Base-by-base conservation (phyloP, 2,888 invertebrate genomes). In the Diloba caeruleocephala region DNA sequence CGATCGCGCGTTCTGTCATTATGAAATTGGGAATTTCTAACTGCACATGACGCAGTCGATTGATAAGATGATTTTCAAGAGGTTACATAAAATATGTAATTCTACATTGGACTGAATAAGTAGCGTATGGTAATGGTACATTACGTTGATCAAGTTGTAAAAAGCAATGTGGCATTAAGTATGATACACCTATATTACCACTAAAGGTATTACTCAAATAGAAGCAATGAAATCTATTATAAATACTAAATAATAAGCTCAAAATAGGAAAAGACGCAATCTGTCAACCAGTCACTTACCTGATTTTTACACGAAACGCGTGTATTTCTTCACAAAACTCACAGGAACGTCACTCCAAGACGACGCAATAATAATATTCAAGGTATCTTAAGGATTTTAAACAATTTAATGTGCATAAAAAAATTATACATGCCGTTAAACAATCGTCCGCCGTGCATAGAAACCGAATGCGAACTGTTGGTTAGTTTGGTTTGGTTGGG, bases 401-500 rank as follows among this genome's bases (percentile, higher is more conserved):
- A 90, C 76, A 87, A 87, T 90, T 89, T 92, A 70, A 91, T 86
- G 78, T 89, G 88, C 90, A 92, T 90, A 92, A 89, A 90, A 91
- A 90, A 92, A 87, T 83, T 87, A 88, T 83, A 88, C 93, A 93
- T 92, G 84, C 85, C 93, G 90, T 83, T 84, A 73, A 83, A 79
- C 84, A 83, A 76, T 90, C 93, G 94, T 93, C 93, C 86, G 79
- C 74, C 90, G 87, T 90, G 87, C 87, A 88, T 88, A 89, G 85
- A 92, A 88, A 92, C 90, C 91, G 90, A 93, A 94, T 93, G 94
- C 94, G 94, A 94, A 94, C 94, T 94, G 94, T 90, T 86, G 85
- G 85, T 87, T 85, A 62, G 72, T 74, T 89, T 88, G 82, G 82
- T 81, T 87, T 81, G 79, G 81, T 80, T 79, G 84, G 82, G 81